These are phyloP conservation scores for Acanthopagrus latus DNA, from an alignment of 2,797 vertebrate species.

Conservation along the genomic window DNA sequence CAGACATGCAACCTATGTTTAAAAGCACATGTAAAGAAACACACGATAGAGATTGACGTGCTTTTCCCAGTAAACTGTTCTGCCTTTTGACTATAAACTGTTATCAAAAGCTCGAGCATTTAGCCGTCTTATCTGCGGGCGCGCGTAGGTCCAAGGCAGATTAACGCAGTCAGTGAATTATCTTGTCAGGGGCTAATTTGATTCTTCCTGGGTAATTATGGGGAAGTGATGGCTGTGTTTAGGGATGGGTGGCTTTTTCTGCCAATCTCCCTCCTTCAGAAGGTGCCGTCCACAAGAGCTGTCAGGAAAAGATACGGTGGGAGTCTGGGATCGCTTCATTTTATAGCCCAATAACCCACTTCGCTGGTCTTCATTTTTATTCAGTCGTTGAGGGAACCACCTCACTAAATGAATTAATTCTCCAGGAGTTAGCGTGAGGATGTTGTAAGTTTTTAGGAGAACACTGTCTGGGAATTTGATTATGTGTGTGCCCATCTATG, in stretches of 20 bases:
- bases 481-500: neutral
- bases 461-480: neutral
- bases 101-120: conserved; percentile 65
- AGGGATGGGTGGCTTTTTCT: conserved; percentile 65
- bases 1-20: neutral
- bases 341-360: conserved; percentile 74
- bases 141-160: conserved; percentile 53
- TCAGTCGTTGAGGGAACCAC: conserved; percentile 30
- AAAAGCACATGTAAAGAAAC: conserved; percentile 26
- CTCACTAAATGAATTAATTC: conserved; percentile 47
- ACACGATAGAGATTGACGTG: neutral
- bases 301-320: conserved; percentile 67
- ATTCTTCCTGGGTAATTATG: conserved; percentile 84
- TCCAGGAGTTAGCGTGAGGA: conserved; percentile 10
- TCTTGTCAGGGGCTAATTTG: conserved; percentile 84
- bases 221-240: conserved; percentile 79
- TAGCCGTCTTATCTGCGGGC: conserved; percentile 69
- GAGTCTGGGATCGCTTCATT: conserved; percentile 59
- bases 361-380: conserved; percentile 60
- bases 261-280: conserved; percentile 61
- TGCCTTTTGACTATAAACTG: conserved; percentile 55
- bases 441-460: conserved; percentile 31
- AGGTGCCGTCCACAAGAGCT: conserved; percentile 59
- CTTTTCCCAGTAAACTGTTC: conserved; percentile 40
- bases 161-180: conserved; percentile 76